phyloP scores from a whole-genome alignment of 2,113 vertebrate genomes.

The Naja naja region DNA sequence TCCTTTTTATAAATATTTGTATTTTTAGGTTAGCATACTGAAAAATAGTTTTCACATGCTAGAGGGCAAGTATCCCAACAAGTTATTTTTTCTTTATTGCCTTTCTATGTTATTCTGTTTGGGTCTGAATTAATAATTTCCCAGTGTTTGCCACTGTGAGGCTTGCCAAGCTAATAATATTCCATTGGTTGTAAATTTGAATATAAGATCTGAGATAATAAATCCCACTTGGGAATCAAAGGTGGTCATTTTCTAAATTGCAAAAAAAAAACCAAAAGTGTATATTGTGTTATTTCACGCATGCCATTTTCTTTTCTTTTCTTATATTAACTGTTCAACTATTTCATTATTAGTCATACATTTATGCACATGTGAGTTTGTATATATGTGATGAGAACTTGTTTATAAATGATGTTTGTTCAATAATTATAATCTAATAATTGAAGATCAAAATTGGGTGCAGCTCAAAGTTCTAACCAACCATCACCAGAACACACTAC shows the following conservation, averaged over 20 bases:
- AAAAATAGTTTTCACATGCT: not conserved
- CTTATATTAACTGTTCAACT: not conserved
- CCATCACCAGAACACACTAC: not conserved
- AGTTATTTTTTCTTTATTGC: not conserved
- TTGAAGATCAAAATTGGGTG: not conserved
- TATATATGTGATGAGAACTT: not conserved
- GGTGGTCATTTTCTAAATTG: not conserved
- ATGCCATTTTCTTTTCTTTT: not conserved
- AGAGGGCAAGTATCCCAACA: not conserved
- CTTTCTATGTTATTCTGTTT: not conserved
- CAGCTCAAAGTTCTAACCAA: not conserved
- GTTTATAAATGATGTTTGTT: not conserved
- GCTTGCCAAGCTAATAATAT: not conserved
- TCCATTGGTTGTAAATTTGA: not conserved
- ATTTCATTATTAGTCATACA: not conserved
- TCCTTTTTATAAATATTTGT: not conserved
- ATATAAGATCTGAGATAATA: not conserved
- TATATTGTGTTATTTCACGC: not conserved
- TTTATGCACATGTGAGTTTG: not conserved
- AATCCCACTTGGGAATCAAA: not conserved
- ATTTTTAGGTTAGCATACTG: not conserved
- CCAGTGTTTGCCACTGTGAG: not conserved
- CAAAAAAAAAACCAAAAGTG: not conserved
- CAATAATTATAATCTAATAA: not conserved
- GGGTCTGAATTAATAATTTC: not conserved